Evolutionary conservation across 2,888 invertebrate genomes (phyloP).

Genomic region (Conchocele bisecta): DNA sequence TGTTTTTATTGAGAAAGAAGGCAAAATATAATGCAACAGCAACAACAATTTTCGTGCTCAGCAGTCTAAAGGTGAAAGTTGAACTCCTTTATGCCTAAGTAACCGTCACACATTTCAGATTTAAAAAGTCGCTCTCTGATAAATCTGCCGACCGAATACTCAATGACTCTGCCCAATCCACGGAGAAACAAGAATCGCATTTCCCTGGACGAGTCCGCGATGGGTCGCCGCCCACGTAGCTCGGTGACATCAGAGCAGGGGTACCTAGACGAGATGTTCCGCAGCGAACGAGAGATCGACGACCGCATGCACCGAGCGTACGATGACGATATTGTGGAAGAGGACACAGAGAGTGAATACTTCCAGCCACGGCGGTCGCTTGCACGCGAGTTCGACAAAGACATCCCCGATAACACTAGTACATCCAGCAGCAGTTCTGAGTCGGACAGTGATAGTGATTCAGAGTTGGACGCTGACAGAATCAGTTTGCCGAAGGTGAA

Average conservation of each 20-base stretch:
- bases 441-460: background rate
- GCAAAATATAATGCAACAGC: too few species aligned
- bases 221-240: constrained; percentile 34
- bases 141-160: constrained; percentile 44
- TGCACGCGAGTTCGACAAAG: constrained; percentile 40
- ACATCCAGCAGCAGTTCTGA: constrained; percentile 3
- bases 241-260: constrained; percentile 57
- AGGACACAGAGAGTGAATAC: constrained; percentile 36
- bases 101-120: too few species aligned
- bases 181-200: constrained; percentile 34
- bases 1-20: too few species aligned
- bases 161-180: constrained; percentile 42
- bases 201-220: constrained; percentile 46
- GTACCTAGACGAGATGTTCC: constrained; percentile 63
- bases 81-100: too few species aligned
- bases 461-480: constrained; percentile 24
- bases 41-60: too few species aligned
- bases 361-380: constrained; percentile 20
- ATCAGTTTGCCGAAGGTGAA: constrained; percentile 47
- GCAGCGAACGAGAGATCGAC: constrained; percentile 61
- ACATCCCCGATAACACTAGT: constrained; percentile 10
- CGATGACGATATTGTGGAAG: constrained; percentile 43
- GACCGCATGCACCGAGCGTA: constrained; percentile 53
- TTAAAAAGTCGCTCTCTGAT: constrained; percentile 57
- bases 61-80: too few species aligned